A percentile compares a stretch with the other conserved stretches of the same genome.
Evolutionary conservation across 2,888 invertebrate genomes (phyloP).

Genomic region (Myopa testacea): DNA sequence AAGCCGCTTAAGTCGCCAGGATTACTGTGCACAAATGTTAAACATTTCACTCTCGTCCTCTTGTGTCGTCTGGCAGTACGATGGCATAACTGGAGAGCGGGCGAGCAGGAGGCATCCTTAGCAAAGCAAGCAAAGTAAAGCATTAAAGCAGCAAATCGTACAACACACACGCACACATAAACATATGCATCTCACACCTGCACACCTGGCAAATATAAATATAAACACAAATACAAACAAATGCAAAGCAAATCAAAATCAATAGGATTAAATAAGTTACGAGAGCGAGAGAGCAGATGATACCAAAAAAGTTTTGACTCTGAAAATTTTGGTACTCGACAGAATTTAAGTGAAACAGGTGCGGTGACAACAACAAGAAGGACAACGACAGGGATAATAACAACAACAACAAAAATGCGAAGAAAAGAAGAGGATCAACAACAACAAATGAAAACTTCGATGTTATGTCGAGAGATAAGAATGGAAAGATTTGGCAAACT

Average conservation of each 20-base stretch:
- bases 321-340: background rate
- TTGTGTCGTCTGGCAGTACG: background rate
- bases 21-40: slow-evolving; percentile 60
- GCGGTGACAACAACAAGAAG: background rate
- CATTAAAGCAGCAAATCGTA: no score
- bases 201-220: background rate
- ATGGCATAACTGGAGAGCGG: background rate
- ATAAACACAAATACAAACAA: background rate
- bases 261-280: slow-evolving; percentile 61
- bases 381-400: background rate
- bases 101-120: background rate
- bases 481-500: no score
- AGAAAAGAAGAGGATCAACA: background rate
- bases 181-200: background rate
- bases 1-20: slow-evolving; percentile 54
- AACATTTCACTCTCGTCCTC: slow-evolving; percentile 41
- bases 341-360: background rate
- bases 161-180: background rate
- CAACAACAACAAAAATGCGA: background rate
- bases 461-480: no score
- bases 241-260: slow-evolving; percentile 61
- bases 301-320: background rate
- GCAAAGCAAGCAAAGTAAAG: background rate
- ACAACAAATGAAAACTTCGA: no score
- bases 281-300: background rate